Percentiles rank a stretch among this genome's conserved stretches.
Conservation (phyloP, 2,797 vertebrate genomes). For the Lutjanus argentimaculatus region DNA sequence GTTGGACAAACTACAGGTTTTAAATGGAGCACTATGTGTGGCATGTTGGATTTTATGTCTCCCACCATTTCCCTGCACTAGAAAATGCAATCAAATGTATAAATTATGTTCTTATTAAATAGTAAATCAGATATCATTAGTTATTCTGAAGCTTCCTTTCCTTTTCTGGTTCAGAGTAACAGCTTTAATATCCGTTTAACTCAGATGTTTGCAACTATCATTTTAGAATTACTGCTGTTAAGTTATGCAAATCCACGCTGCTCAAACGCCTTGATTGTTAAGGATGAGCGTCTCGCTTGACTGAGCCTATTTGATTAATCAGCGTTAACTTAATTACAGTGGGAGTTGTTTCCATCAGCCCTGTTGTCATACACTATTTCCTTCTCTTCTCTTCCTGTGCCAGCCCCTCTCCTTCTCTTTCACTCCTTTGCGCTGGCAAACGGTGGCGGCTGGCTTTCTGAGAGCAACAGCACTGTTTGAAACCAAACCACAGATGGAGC, state of each 20-base stretch:
- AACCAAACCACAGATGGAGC: conserved; percentile 63
- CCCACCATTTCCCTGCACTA: background rate
- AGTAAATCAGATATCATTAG: conserved; percentile 14
- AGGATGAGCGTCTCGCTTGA: conserved; percentile 51
- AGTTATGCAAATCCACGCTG: conserved; percentile 48
- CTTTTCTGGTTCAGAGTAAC: conserved; percentile 10
- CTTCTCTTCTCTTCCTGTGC: conserved; percentile 16
- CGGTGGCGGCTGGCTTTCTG: conserved; percentile 16
- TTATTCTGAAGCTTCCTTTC: conserved; percentile 7
- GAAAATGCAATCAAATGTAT: background rate
- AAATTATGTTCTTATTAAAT: conserved; percentile 10
- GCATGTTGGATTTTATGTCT: background rate
- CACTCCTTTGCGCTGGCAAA: conserved; percentile 17
- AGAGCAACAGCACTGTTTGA: conserved; percentile 46
- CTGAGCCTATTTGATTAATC: conserved; percentile 68
- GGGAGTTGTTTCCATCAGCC: conserved; percentile 65
- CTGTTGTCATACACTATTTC: conserved; percentile 62
- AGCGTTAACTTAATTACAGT: conserved; percentile 69
- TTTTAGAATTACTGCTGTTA: conserved; percentile 34
- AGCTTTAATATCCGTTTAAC: conserved; percentile 23
- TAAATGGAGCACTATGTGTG: background rate
- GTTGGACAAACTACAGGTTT: background rate
- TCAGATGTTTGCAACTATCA: conserved; percentile 17
- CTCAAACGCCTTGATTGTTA: conserved; percentile 47
- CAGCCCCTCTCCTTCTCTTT: conserved; percentile 33